Conservation (phyloP, 2,888 invertebrate genomes). For the Epistrophe eligans region DNA sequence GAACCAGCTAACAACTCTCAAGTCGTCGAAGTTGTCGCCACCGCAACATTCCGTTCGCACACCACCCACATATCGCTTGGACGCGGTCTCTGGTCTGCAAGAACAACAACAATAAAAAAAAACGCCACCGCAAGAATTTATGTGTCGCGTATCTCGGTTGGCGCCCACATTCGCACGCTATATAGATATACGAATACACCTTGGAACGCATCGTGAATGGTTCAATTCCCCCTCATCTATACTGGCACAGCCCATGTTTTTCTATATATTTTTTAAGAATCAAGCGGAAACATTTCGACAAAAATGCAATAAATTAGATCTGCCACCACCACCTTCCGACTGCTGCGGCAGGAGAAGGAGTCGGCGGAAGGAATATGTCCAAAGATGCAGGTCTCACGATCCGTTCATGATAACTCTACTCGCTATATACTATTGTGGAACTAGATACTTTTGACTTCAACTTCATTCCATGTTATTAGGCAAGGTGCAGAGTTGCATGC, state of each 20-base stretch:
- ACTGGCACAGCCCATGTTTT: not conserved
- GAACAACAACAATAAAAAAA: not conserved
- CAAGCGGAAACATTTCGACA: slow-evolving; percentile 71
- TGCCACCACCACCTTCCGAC: slow-evolving; percentile 6
- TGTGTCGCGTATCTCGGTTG: slow-evolving; percentile 60
- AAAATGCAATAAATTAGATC: slow-evolving; percentile 74
- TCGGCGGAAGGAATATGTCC: slow-evolving; percentile 12
- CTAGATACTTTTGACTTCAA: slow-evolving; percentile 56
- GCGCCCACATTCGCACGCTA: slow-evolving; percentile 73
- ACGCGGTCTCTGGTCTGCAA: not conserved
- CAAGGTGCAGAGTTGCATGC: slow-evolving; percentile 72
- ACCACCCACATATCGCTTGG: slow-evolving; percentile 53
- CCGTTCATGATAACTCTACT: slow-evolving; percentile 49
- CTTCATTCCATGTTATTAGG: slow-evolving; percentile 59
- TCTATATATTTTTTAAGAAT: slow-evolving; percentile 33
- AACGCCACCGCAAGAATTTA: slow-evolving; percentile 62
- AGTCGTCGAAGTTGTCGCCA: slow-evolving; percentile 52
- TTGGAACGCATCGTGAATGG: slow-evolving; percentile 67
- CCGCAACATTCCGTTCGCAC: slow-evolving; percentile 60
- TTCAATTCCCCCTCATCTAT: slow-evolving; percentile 7
- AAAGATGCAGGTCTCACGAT: slow-evolving; percentile 71
- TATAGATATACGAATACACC: slow-evolving; percentile 44
- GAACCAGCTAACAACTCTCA: slow-evolving; percentile 38
- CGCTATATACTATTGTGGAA: slow-evolving; percentile 49
- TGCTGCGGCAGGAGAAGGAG: slow-evolving; percentile 4